Base-by-base conservation (phyloP, 2,888 invertebrate genomes). In the Labia minor region DNA sequence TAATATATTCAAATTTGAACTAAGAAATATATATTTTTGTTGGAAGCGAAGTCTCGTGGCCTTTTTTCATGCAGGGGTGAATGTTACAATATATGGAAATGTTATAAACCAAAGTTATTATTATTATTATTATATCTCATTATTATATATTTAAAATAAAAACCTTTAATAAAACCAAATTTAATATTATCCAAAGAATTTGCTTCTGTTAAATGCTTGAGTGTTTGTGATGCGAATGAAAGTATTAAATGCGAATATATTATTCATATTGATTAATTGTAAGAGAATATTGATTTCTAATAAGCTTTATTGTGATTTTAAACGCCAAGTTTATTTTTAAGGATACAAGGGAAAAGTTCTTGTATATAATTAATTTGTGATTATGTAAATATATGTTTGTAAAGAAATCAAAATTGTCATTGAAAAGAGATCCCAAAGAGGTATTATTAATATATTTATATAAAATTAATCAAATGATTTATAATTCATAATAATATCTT, bases 211-310 rank as follows among this genome's bases (percentile, higher is more conserved):
- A 49, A 10, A 14, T 49, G 49, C 49, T 49, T 49, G 49, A 49
- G 49, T 49, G 49, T 49, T 49, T 49, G 49, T 49, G 49, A 49
- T 49, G 49, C 49, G 49, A 49, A 49, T 49, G 49, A 49, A 49
- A 49, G 49, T 49, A 49, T 49, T 49, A 49, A 49, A 49, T 10
- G 33, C 33, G 33, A 33, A 8, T 11, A 33, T 16, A 49, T 49
- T 26, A 26, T 26, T 26, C 26, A 26, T 26, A 26, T 26, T 26
- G 16, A 49, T n/a, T 49, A 49, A 49, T n/a, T 26, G 26, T 49
- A 49, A 49, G 16, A 49, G 49, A n/a, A 49, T 8, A 16, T 49
- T 49, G 26, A 8, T 49, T 49, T 49, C 6, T 49, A 49, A 49
- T 49, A 49, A 49, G 49, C 49, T 49, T 49, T 8, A 49, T 49